Percentiles rank a stretch among this genome's conserved stretches.
These are phyloP conservation scores for Ochotona curzoniae DNA, from an alignment of 2,113 vertebrate species.

Conservation along the genomic window DNA sequence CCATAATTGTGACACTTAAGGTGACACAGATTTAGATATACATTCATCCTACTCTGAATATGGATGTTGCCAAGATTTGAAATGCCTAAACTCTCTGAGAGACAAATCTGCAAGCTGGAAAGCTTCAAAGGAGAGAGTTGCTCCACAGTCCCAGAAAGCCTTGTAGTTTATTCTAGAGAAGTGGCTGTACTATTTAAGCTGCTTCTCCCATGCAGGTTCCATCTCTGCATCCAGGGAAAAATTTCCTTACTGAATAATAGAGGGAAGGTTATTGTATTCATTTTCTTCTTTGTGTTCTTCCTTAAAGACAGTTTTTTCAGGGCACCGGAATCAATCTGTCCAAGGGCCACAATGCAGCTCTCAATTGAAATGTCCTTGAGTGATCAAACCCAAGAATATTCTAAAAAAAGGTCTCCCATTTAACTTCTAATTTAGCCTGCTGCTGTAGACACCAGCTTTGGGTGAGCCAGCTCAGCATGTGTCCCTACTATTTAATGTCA, in stretches of 20 bases:
- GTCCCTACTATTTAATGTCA: constrained; percentile 79
- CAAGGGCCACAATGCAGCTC: not conserved
- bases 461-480: constrained; percentile 65
- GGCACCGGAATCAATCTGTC: not conserved
- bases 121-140: constrained; percentile 42
- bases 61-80: constrained; percentile 55
- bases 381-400: constrained; percentile 58
- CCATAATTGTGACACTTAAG: constrained; percentile 66
- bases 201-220: not conserved
- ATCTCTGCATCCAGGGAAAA: not conserved
- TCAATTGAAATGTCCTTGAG: constrained; percentile 57
- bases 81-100: constrained; percentile 48
- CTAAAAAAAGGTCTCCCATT: constrained; percentile 18
- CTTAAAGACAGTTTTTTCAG: constrained; percentile 58
- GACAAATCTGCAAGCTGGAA: constrained; percentile 36
- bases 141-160: constrained; percentile 50
- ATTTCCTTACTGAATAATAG: not conserved
- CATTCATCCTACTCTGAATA: constrained; percentile 57
- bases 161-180: not conserved
- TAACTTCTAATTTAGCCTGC: constrained; percentile 67
- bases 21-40: constrained; percentile 67
- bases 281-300: constrained; percentile 24
- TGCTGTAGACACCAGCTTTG: constrained; percentile 78
- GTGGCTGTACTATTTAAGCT: constrained; percentile 19
- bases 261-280: not conserved